Base-by-base conservation (phyloP, 2,113 vertebrate genomes). In the Atlantisia rogersi region DNA sequence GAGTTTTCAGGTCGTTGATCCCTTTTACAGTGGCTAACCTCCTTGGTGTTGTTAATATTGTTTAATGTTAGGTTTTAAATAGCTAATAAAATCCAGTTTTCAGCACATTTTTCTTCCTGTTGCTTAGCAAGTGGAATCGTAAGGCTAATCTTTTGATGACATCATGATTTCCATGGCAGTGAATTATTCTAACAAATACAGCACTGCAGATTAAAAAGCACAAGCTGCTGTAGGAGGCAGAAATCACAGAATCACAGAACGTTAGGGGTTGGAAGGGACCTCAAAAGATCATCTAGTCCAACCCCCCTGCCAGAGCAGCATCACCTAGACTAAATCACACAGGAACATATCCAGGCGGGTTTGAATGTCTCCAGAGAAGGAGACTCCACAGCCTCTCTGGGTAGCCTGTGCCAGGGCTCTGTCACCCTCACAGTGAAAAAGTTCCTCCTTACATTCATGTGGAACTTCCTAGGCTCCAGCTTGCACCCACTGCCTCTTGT, bases 121-220 rank as follows among this genome's bases (percentile, higher is more conserved):
- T 94, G 21, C 62, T 92, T 88, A 82, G 78, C 29, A 64, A 79
- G 10, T 89, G 52, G 73, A 87, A 84, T 84, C 8, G 0, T 78
- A 78, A 80, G 25, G 26, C 28, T 86, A 16, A 59, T 64, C 28
- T 87, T 91, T 79, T 62, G 37, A n/a, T 88, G 73, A 52, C 25
- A 46, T 93, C 75, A 55, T 88, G 35, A 88, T 92, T 94, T 93
- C 76, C 62, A 28, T 89, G 77, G 46, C 58, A 85, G 22, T 74
- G 67, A 65, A 62, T 82, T 94, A 29, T 15, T 92, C 44, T 40
- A 81, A 59, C 65, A 94, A 82, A n/a, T 46, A 59, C 9, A 39
- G 59, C 70, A 78, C 59, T 63, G 32, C 13, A 12, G 24, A 50
- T 76, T 86, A 69, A 93, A 88, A 58, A 86, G 24, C 14, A 25